Conservation (phyloP, 2,113 vertebrate species). For the Struthidea cinerea region DNA sequence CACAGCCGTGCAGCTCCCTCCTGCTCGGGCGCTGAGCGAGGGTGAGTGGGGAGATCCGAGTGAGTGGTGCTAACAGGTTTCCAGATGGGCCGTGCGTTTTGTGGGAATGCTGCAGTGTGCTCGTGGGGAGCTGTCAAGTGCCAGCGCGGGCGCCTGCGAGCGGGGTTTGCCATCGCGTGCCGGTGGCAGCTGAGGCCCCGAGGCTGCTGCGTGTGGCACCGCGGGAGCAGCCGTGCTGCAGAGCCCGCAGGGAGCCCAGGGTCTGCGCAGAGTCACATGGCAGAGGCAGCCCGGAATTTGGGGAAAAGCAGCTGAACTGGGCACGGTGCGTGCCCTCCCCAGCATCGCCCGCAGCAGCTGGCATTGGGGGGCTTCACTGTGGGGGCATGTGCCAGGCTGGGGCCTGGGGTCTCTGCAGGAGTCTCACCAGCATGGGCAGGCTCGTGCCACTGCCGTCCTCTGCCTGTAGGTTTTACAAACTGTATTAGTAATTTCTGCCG, state of each 20-base stretch:
- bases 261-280: neutral
- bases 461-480: neutral
- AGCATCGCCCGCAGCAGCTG: fast-evolving
- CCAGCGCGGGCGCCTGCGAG: fast-evolving
- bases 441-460: fast-evolving
- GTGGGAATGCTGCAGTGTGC: neutral
- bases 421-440: neutral
- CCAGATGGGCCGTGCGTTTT: neutral
- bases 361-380: fast-evolving
- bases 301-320: neutral
- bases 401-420: neutral
- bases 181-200: neutral
- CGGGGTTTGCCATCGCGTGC: neutral
- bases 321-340: fast-evolving
- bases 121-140: neutral
- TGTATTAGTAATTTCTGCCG: neutral
- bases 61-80: neutral
- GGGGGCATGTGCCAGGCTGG: neutral
- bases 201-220: neutral
- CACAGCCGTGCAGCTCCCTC: neutral
- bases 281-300: neutral
- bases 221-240: neutral
- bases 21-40: fast-evolving
- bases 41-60: neutral
- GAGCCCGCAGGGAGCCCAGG: neutral